phyloP scores from a whole-genome alignment of 2,888 invertebrate species.

The Hydrotaea cyrtoneurina region DNA sequence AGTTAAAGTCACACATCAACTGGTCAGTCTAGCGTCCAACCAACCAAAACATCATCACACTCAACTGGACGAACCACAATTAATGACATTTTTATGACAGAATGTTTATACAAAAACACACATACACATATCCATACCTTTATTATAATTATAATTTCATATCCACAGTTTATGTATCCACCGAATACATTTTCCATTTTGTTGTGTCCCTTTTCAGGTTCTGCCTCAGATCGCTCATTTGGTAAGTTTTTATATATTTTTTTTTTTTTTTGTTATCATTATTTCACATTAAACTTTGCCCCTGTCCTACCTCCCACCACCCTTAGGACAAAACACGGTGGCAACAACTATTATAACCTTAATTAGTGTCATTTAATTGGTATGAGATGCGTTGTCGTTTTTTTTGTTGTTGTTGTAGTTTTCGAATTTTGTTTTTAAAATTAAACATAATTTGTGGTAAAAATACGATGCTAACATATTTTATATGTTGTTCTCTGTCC shows the following conservation, averaged over 20 bases:
- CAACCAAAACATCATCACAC: conserved; percentile 39
- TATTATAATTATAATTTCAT: too few relatives aligned
- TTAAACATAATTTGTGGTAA: conserved; percentile 14
- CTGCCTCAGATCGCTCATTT: conserved; percentile 46
- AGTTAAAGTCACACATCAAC: conserved; percentile 38
- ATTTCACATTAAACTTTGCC: conserved; percentile 19
- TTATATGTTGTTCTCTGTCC: conserved; percentile 55
- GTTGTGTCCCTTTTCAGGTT: conserved; percentile 2
- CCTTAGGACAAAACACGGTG: neutral
- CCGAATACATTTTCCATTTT: neutral
- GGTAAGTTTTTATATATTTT: conserved; percentile 47
- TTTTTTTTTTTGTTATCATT: too few relatives aligned
- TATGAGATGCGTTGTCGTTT: neutral
- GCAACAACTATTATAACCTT: conserved; percentile 35
- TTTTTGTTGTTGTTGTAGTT: too few relatives aligned
- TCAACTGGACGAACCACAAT: neutral
- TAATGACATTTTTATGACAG: neutral
- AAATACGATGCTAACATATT: conserved; percentile 64
- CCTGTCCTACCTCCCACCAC: too few relatives aligned
- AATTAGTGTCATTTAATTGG: conserved; percentile 66
- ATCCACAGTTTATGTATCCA: neutral
- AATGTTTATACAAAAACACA: neutral
- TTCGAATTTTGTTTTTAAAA: neutral
- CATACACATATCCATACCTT: neutral
- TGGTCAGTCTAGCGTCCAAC: conserved; percentile 31